Conservation (phyloP, 2,888 invertebrate species). For the Melanargia galathea region DNA sequence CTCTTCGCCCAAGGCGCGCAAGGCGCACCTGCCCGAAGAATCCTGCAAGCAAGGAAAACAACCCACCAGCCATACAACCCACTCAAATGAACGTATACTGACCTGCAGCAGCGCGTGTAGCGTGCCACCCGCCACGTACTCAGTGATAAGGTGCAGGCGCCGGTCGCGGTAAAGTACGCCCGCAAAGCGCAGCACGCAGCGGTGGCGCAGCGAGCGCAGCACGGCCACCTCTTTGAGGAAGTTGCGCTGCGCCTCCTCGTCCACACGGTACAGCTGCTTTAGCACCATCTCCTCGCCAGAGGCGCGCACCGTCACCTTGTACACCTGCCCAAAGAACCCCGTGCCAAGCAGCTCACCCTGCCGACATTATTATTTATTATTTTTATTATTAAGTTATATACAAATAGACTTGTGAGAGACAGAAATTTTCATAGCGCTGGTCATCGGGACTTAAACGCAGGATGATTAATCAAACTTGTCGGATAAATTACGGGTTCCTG, state of each 20-base stretch:
- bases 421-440: too few species aligned
- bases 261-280: slow-evolving; percentile 95
- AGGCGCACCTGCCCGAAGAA: too few species aligned
- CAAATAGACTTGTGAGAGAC: too few species aligned
- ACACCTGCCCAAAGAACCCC: slow-evolving; percentile 97
- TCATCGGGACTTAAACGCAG: too few species aligned
- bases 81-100: too few species aligned
- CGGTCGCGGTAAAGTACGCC: slow-evolving; percentile 97
- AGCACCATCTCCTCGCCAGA: slow-evolving; percentile 97
- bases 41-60: too few species aligned
- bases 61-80: too few species aligned
- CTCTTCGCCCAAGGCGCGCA: too few species aligned
- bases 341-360: slow-evolving; percentile 94
- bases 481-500: neutral
- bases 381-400: too few species aligned
- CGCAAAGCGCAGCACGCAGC: slow-evolving; percentile 94
- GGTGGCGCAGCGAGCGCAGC: slow-evolving; percentile 92
- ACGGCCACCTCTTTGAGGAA: slow-evolving; percentile 98
- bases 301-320: slow-evolving; percentile 94
- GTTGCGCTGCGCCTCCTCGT: slow-evolving; percentile 96
- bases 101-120: slow-evolving; percentile 90
- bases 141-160: slow-evolving; percentile 94
- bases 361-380: too few species aligned
- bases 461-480: too few species aligned
- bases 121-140: slow-evolving; percentile 96